Percentiles rank a stretch among this genome's conserved stretches.
Evolutionary conservation across 1,140 invertebrate genomes (phyloP).

Genomic region (Pachyrhynchus sulphureomaculatus): DNA sequence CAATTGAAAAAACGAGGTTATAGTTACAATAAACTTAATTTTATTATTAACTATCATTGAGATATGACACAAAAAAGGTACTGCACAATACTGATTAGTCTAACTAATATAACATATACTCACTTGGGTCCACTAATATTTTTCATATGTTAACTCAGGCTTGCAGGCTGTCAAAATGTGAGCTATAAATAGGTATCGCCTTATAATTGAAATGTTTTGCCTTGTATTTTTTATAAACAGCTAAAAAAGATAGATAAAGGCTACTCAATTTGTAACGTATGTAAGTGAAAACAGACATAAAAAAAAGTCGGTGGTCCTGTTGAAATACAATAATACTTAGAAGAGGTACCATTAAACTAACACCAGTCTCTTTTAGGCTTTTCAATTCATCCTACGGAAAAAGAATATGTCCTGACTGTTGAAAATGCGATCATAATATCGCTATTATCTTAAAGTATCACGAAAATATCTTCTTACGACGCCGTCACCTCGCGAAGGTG

Average conservation of each 20-base stretch:
- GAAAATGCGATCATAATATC: no score
- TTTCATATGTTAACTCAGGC: conserved; percentile 28
- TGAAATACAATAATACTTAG: no score
- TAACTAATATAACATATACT: neutral
- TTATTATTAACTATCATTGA: no score
- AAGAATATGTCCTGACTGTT: no score
- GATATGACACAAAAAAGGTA: neutral
- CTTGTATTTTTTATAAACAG: conserved; percentile 9
- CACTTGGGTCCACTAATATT: conserved; percentile 27
- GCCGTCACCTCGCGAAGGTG: no score
- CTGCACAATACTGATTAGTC: neutral
- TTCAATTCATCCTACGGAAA: no score
- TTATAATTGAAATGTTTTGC: conserved; percentile 12
- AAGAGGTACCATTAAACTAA: no score
- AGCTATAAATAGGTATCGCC: conserved; percentile 33
- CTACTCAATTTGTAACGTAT: neutral
- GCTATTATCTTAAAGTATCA: no score
- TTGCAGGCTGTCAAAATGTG: conserved; percentile 3
- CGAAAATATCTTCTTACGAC: no score
- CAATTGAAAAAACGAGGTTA: no score
- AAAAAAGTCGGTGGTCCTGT: neutral
- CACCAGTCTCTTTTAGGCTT: no score
- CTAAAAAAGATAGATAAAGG: neutral
- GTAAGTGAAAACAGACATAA: neutral
- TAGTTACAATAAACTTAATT: no score